Evolutionary conservation across 2,888 invertebrate species (phyloP).

Genomic region (Pteria penguin): DNA sequence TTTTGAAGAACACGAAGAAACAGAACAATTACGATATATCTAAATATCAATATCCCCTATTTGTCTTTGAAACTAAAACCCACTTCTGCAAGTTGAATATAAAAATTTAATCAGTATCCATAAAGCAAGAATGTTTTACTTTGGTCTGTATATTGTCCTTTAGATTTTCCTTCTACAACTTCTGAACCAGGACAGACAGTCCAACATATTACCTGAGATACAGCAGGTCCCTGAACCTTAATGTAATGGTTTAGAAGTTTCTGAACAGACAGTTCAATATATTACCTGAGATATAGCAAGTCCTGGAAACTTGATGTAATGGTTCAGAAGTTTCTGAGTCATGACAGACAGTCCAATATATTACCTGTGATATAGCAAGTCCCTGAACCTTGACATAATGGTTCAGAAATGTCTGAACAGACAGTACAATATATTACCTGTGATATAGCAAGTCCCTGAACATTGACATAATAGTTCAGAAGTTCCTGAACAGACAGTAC

Average conservation of each 20-base stretch:
- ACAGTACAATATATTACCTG: constrained; percentile 81
- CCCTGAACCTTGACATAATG: constrained; percentile 87
- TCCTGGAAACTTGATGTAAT: constrained; percentile 90
- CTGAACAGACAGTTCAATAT: neutral
- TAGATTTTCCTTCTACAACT: constrained; percentile 84
- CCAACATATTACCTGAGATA: constrained; percentile 84
- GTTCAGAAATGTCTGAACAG: neutral
- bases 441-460: constrained; percentile 90
- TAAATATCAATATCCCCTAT: no score
- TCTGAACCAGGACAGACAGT: constrained; percentile 82
- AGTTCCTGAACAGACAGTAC: constrained; percentile 84
- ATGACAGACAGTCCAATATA: constrained; percentile 80
- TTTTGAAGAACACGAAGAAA: no score
- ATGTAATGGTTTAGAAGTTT: constrained; percentile 81
- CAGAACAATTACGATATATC: no score
- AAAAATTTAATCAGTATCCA: no score
- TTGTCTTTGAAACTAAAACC: no score
- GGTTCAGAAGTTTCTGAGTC: constrained; percentile 85
- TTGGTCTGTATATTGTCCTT: no score
- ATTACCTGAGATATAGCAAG: constrained; percentile 87
- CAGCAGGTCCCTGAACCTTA: constrained; percentile 88
- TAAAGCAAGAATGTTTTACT: no score
- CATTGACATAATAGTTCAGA: constrained; percentile 88
- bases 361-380: constrained; percentile 87
- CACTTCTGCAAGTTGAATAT: no score